A percentile compares a stretch with the other conserved stretches of the same genome.
These are phyloP conservation scores for Rhabdophis nuchalis DNA, from an alignment of 2,797 vertebrate species.

Conservation along the genomic window DNA sequence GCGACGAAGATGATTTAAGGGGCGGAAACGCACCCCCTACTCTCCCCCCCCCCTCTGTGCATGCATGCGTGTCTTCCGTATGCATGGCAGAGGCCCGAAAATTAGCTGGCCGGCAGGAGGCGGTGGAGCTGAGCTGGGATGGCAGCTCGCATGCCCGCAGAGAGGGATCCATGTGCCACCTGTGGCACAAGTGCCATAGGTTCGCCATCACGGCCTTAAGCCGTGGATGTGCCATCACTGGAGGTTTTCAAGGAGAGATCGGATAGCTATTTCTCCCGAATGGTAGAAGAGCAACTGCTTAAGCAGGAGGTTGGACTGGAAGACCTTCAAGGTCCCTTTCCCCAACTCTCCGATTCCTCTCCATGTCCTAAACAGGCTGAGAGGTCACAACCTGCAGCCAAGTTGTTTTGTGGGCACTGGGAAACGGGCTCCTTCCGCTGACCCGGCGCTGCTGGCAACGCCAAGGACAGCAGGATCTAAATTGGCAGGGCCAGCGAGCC, in stretches of 20 bases:
- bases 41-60: no score
- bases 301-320: neutral
- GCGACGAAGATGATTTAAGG: no score
- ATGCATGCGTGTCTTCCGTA: no score
- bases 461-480: neutral
- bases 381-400: neutral
- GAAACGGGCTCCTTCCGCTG: neutral
- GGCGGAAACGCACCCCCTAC: no score
- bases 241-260: neutral
- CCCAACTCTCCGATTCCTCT: neutral
- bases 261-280: neutral
- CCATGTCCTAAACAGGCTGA: neutral
- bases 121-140: no score
- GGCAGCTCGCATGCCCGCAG: no score
- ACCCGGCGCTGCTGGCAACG: neutral
- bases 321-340: neutral
- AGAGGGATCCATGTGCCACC: no score
- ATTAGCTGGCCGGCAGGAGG: no score
- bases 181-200: no score
- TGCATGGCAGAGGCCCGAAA: no score
- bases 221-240: neutral
- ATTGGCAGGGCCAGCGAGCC: neutral
- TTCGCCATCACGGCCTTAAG: no score
- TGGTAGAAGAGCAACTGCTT: neutral
- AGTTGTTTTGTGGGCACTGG: neutral